These are phyloP conservation scores for Hydractinia symbiolongicarpus DNA, from an alignment of 30 jellyfish, hydroid and myxozoan species.

Conservation along the genomic window DNA sequence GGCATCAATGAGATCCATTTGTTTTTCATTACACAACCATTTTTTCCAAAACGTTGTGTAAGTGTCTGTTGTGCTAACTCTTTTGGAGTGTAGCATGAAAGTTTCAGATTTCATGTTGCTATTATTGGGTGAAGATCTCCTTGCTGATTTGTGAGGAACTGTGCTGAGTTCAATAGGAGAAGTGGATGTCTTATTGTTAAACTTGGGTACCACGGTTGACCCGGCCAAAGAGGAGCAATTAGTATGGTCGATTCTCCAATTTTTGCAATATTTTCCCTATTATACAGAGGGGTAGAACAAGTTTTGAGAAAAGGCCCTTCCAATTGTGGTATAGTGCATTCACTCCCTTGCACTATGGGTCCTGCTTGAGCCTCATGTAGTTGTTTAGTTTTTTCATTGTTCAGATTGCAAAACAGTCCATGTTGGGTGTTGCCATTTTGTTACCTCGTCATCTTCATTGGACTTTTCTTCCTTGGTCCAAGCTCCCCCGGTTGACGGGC, in stretches of 20 bases:
- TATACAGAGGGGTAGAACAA: slow-evolving; percentile 29
- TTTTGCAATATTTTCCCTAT: slow-evolving; percentile 21
- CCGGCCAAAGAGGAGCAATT: slow-evolving; percentile 14
- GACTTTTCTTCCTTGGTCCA: background rate
- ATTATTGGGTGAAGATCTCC: background rate
- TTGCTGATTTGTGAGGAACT: background rate
- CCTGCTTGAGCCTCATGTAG: slow-evolving; percentile 20
- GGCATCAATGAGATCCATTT: no score
- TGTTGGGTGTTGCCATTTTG: slow-evolving; percentile 16
- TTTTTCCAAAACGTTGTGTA: no score
- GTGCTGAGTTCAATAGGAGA: background rate
- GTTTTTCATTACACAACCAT: no score
- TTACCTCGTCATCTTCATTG: background rate
- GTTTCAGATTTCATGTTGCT: slow-evolving; percentile 3
- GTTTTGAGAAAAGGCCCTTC: slow-evolving; percentile 19
- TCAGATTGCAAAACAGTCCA: slow-evolving; percentile 34
- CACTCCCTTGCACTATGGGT: no score
- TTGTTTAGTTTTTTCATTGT: slow-evolving; percentile 14
- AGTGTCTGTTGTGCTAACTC: slow-evolving; percentile 1
- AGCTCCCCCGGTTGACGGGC: slow-evolving; percentile 27
- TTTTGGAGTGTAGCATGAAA: slow-evolving; percentile 9
- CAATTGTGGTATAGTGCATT: slow-evolving; percentile 32
- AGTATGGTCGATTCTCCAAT: background rate
- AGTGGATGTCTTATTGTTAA: background rate
- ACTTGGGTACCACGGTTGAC: slow-evolving; percentile 8